Conservation (phyloP, 2,113 vertebrate genomes). For the Triplophysa tibetana region DNA sequence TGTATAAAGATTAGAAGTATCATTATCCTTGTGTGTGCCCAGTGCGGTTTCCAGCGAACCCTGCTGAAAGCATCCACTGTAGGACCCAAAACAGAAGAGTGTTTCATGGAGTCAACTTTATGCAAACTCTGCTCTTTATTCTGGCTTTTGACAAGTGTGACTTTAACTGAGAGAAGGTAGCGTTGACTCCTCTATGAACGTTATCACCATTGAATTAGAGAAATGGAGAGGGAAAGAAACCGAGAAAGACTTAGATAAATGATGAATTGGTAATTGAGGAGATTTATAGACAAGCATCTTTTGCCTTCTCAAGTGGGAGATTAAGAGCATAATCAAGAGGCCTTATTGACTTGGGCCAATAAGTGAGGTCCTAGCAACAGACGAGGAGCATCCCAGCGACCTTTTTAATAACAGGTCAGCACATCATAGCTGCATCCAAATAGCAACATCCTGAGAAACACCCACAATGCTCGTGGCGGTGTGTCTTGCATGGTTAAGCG, state of each 20-base stretch:
- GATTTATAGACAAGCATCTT: background rate
- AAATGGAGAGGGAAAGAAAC: background rate
- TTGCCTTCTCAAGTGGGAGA: background rate
- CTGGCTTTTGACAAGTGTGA: constrained; percentile 43
- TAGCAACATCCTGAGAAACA: too few species aligned
- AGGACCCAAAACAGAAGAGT: constrained; percentile 58
- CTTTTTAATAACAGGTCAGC: too few species aligned
- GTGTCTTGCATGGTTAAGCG: too few species aligned
- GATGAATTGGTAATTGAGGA: too few species aligned
- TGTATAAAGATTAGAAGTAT: constrained; percentile 44
- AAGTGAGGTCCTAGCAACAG: too few species aligned
- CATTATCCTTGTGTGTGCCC: constrained; percentile 27
- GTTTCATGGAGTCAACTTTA: constrained; percentile 65
- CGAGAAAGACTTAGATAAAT: too few species aligned
- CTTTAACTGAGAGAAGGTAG: constrained; percentile 55
- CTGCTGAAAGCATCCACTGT: constrained; percentile 63
- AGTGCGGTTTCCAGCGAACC: constrained; percentile 31
- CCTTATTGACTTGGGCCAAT: too few species aligned
- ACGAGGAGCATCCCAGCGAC: too few species aligned
- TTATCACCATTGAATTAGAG: constrained; percentile 11
- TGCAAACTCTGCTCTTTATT: constrained; percentile 58
- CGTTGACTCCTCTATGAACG: constrained; percentile 26
- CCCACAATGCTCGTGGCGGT: too few species aligned
- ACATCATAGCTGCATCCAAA: too few species aligned
- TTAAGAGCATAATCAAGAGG: too few species aligned